Conservation (phyloP, 92 coral and sea anemone species). For the Palythoa heliodiscus region DNA sequence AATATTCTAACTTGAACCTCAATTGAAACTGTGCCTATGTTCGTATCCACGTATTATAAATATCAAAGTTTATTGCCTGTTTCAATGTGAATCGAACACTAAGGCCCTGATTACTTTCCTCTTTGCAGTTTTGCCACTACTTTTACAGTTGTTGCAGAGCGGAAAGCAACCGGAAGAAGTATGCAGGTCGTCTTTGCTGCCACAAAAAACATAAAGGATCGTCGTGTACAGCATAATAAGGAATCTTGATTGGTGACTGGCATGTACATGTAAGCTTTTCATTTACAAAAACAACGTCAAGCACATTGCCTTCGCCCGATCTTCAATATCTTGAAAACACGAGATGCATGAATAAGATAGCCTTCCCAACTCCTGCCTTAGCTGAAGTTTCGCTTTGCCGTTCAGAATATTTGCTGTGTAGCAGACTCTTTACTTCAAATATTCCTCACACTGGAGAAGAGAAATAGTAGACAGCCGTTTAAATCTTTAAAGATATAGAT, state of each 20-base stretch:
- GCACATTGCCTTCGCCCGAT: no score
- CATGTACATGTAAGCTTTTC: constrained; percentile 21
- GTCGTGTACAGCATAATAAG: constrained; percentile 20
- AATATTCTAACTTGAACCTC: no score
- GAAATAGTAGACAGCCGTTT: constrained; percentile 21
- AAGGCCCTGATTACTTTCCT: constrained; percentile 28
- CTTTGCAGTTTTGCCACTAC: constrained; percentile 28
- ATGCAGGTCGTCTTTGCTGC: constrained; percentile 12
- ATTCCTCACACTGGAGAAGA: constrained; percentile 50
- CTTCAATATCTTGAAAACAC: no score
- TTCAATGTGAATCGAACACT: no score
- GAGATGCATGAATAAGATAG: constrained; percentile 40
- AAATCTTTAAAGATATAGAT: constrained; percentile 2
- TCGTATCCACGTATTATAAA: no score
- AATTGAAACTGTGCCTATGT: no score
- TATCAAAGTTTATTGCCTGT: no score
- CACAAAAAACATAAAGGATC: background rate
- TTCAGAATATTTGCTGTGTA: constrained; percentile 35
- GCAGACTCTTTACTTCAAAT: constrained; percentile 51
- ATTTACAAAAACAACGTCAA: constrained; percentile 17
- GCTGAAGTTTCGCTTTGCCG: constrained; percentile 26
- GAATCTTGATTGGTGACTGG: constrained; percentile 17
- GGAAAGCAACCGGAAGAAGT: constrained; percentile 41
- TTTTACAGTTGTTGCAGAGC: constrained; percentile 24
- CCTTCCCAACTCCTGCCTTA: constrained; percentile 40